A percentile compares a stretch with the other conserved stretches of the same genome.
phyloP scores from a whole-genome alignment of 2,113 vertebrate species.

The Scophthalmus maximus region DNA sequence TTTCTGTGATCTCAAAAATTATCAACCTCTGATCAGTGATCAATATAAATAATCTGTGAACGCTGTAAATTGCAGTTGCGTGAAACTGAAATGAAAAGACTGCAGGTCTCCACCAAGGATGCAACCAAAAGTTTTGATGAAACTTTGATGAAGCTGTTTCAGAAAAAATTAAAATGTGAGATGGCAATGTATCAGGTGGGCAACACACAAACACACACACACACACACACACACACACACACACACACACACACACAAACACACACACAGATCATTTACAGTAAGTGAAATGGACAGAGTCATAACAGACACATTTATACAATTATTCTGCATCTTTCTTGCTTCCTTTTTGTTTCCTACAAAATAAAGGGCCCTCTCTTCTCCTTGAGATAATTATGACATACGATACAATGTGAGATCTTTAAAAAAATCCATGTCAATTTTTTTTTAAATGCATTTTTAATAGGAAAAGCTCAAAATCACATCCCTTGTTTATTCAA shows the following conservation, averaged over 20 bases:
- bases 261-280: too few relatives aligned
- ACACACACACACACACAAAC: too few relatives aligned
- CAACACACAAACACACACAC: too few relatives aligned
- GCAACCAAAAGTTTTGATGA: constrained; percentile 88
- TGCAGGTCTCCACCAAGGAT: constrained; percentile 86
- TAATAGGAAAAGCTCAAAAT: constrained; percentile 97
- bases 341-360: too few relatives aligned
- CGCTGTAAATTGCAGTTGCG: constrained; percentile 80
- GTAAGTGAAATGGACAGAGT: too few relatives aligned
- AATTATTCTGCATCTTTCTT: too few relatives aligned
- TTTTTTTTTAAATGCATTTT: constrained; percentile 17
- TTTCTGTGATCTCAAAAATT: neutral
- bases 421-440: neutral
- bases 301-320: too few relatives aligned
- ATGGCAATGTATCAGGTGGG: constrained; percentile 92
- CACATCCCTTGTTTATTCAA: constrained; percentile 82
- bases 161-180: constrained; percentile 89
- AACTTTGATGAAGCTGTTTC: constrained; percentile 84
- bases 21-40: neutral
- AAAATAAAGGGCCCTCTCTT: too few relatives aligned
- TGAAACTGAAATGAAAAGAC: constrained; percentile 89
- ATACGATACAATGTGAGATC: neutral
- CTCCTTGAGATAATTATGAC: too few relatives aligned
- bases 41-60: neutral
- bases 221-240: too few relatives aligned